Evolutionary conservation across 1,140 invertebrate genomes (phyloP), one percentile per base, ranked within the genome.

Genomic region (Bombus waltoni): DNA sequence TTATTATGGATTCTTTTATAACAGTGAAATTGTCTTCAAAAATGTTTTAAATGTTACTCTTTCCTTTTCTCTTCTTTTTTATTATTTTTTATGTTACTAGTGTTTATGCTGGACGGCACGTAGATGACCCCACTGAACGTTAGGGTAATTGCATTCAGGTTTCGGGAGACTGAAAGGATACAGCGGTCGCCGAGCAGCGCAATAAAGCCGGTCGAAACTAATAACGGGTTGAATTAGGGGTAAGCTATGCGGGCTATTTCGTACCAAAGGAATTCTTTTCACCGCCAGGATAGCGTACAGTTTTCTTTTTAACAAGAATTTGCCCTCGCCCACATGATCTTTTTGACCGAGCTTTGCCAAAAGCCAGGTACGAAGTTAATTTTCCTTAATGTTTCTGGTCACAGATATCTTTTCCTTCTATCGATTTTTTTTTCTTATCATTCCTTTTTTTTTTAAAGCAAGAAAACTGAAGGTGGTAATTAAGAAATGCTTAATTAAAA

Each of bases 211-310:
- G 83, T 86, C 88, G 87, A 91, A 89, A 65, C 82, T 88, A 92
- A 91, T 91, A 93, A 93, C 90, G 91, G 88, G 91, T 93, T 93
- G 89, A 94, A 94, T 93, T 93, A 93, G 92, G 90, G 91, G 75
- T 82, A 88, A 92, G 90, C 87, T 78, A 77, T 79, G 79, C 84
- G 44, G 44, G 70, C 59, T 74, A n/a, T 32, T 81, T 32, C 38
- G 42, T 74, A 42, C 44, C 42, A 22, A 65, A 74, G 44, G 53
- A 53, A 85, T 74, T 74, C 70, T 81, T 81, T 81, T 74, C 71
- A 32, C 59, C 83, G 35, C 71, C 35, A 47, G 66, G 65, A 47
- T 70, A 32, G 25, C 25, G 42, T 22, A 25, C n/a, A 28, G 65
- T 80, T 85, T 42, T 57, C 32, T 80, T 85, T 80, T 65, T 80